Conservation (phyloP, 2,113 vertebrate genomes). For the Bettongia penicillata region DNA sequence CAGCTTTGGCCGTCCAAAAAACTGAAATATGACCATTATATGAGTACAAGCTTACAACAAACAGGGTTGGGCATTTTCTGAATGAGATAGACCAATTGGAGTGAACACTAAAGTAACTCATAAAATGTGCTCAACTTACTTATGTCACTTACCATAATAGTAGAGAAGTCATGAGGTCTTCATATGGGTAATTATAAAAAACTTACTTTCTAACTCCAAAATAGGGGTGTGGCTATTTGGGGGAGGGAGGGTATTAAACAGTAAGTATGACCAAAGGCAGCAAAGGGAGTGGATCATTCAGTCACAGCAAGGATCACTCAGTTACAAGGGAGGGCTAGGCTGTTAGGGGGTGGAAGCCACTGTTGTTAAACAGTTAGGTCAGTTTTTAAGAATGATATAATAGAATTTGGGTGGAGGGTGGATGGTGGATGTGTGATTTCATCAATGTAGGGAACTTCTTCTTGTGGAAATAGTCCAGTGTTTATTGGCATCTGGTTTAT, state of each 20-base stretch:
- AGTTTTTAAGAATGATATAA: background rate
- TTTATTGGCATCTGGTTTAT: background rate
- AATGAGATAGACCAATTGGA: conserved; percentile 34
- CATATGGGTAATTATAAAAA: background rate
- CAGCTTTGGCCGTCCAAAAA: conserved; percentile 37
- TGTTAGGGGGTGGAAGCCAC: background rate
- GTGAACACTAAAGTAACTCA: conserved; percentile 7
- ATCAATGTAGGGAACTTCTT: background rate
- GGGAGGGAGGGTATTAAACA: background rate
- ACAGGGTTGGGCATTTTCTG: background rate
- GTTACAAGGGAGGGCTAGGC: background rate
- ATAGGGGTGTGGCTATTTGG: background rate
- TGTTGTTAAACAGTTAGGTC: background rate
- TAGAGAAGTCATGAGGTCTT: background rate
- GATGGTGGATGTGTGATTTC: background rate
- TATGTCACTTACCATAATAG: background rate
- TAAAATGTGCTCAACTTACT: background rate
- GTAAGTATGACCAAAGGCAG: background rate
- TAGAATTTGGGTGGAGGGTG: background rate
- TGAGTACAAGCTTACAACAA: conserved; percentile 51
- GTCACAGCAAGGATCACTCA: background rate
- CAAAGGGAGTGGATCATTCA: background rate
- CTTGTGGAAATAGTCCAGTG: background rate
- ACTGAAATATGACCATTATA: conserved; percentile 28
- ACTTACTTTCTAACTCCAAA: background rate